Evolutionary conservation across 2,797 vertebrate species (phyloP), one percentile per base, ranked within the genome.

Genomic region (Onychomys arenicola): DNA sequence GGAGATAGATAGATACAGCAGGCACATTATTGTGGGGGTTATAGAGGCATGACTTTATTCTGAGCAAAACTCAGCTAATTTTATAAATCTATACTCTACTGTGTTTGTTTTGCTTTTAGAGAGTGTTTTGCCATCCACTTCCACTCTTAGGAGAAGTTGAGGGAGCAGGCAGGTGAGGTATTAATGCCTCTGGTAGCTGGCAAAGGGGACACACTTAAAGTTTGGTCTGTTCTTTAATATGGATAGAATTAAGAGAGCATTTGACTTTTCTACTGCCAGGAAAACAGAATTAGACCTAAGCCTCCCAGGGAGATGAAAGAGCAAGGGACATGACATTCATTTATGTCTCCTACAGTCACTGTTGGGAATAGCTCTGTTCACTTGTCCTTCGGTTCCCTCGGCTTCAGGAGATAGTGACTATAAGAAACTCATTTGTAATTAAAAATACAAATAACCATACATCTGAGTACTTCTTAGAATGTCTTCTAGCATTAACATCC

Each of bases 221-320:
- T 77, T 90, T 14, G 17, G 59, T 27, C 69, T 75, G 29, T 57
- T 73, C 55, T 91, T 85, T 95, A 76, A 88, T 34, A 76, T 82
- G 49, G 80, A 71, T 63, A 67, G 78, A 88, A 89, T 88, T 73
- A 76, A 76, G 17, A 63, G 65, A 73, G 32, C 59, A 52, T 91
- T 77, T 96, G 93, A 43, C 75, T 94, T 93, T 93, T 93, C 88
- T 78, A 34, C 43, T 93, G 94, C 90, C 96, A 95, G 90, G 65
- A 89, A 96, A 90, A 87, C 43, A 95, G 93, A 88, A 94, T 67
- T 78, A 95, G 91, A 94, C 71, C 71, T 91, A 71, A 78, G 34
- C 61, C 78, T 88, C 87, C 82, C 65, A 94, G 61, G 43, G 46
- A 94, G 67, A 83, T 95, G 77, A 91, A 94, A 96, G 91, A n/a